Conservation (phyloP, 2,797 vertebrate genomes). For the Chloroceryle inda region DNA sequence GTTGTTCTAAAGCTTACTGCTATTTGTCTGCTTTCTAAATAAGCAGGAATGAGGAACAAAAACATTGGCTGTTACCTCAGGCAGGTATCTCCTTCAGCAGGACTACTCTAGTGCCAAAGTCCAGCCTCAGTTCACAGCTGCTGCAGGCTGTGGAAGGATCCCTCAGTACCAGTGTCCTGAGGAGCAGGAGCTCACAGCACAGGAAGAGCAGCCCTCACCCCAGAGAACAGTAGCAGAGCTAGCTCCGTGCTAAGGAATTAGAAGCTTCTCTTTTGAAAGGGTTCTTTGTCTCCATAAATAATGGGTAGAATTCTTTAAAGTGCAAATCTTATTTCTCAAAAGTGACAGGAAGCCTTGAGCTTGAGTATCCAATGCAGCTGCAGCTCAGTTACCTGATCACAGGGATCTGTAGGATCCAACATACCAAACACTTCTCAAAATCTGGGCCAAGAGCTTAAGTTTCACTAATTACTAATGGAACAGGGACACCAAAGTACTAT, state of each 20-base stretch:
- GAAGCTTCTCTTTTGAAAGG: not conserved
- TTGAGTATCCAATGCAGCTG: fast-evolving
- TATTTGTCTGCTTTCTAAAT: constrained; percentile 31
- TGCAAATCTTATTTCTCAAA: not conserved
- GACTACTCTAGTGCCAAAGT: not conserved
- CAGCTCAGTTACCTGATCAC: not conserved
- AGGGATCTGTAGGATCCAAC: not conserved
- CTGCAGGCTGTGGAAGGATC: not conserved
- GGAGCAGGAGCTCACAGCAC: not conserved
- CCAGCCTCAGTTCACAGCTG: not conserved
- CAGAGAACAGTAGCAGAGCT: not conserved
- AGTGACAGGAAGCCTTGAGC: constrained; percentile 33
- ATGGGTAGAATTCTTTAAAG: constrained; percentile 1
- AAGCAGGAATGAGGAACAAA: constrained; percentile 58
- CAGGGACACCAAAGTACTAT: not conserved
- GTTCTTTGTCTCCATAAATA: constrained; percentile 31
- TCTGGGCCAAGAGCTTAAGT: not conserved
- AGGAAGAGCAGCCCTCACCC: not conserved
- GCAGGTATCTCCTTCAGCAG: constrained; percentile 4
- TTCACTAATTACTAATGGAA: not conserved
- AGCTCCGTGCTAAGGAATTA: not conserved
- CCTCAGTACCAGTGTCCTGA: not conserved
- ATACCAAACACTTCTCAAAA: not conserved
- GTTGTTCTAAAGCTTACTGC: constrained; percentile 34
- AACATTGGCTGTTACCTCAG: not conserved